These are phyloP conservation scores for Temnopleurus reevesii DNA, from an alignment of 53 echinoderm and acorn worm genomes.

Conservation along the genomic window DNA sequence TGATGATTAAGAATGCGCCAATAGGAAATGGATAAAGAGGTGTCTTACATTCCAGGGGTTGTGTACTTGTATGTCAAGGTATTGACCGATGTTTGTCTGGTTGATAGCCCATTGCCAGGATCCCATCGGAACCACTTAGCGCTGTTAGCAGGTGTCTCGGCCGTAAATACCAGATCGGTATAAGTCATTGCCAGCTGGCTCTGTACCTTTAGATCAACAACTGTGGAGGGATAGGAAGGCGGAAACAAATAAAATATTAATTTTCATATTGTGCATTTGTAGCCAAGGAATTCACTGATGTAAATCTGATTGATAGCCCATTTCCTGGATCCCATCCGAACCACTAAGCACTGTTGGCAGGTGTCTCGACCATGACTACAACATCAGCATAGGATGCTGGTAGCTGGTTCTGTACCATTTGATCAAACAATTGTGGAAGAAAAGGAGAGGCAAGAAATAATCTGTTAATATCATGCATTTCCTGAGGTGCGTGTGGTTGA, in stretches of 20 bases:
- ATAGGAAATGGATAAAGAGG: no score
- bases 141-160: constrained; percentile 60
- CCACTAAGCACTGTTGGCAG: constrained; percentile 60
- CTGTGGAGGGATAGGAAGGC: background rate
- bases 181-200: constrained; percentile 60
- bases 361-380: constrained; percentile 63
- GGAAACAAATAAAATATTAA: no score
- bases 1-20: no score
- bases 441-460: no score
- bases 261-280: constrained; percentile 62
- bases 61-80: constrained; percentile 58
- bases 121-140: constrained; percentile 80
- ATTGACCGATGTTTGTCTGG: constrained; percentile 39
- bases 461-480: no score
- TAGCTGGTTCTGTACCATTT: constrained; percentile 50
- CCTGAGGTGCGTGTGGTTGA: no score
- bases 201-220: constrained; percentile 60
- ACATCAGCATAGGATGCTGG: constrained; percentile 61
- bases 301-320: constrained; percentile 10
- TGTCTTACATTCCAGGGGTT: constrained; percentile 72
- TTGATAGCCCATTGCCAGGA: constrained; percentile 65
- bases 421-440: constrained; percentile 51
- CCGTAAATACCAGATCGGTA: constrained; percentile 64
- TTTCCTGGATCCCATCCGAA: constrained; percentile 92
- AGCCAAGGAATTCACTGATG: constrained; percentile 44